Conservation (phyloP, 2,797 vertebrate species). For the Neostethus bicornis region DNA sequence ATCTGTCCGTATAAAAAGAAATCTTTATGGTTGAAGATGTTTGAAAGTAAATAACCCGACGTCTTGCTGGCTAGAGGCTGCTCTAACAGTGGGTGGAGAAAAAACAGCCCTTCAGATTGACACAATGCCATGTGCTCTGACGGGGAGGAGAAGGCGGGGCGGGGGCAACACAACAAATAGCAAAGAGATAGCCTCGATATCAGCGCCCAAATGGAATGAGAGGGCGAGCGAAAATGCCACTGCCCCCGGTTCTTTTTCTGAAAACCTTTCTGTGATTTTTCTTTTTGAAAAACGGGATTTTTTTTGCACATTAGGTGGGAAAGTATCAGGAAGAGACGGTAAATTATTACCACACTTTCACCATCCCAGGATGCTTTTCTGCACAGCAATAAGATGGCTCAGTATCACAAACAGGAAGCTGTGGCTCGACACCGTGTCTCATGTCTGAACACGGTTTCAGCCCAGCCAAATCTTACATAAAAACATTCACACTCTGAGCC, state of each 20-base stretch:
- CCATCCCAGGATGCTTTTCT: slow-evolving; percentile 32
- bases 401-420: slow-evolving; percentile 84
- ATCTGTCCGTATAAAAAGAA: slow-evolving; percentile 43
- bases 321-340: slow-evolving; percentile 51
- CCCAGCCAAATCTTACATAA: slow-evolving; percentile 85
- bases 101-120: slow-evolving; percentile 72
- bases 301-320: slow-evolving; percentile 40
- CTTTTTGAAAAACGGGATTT: slow-evolving; percentile 50
- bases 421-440: slow-evolving; percentile 82
- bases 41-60: slow-evolving; percentile 70
- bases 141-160: slow-evolving; percentile 68
- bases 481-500: slow-evolving; percentile 58
- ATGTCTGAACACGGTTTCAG: slow-evolving; percentile 89
- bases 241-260: slow-evolving; percentile 67
- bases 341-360: slow-evolving; percentile 54
- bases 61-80: slow-evolving; percentile 60
- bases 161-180: slow-evolving; percentile 65
- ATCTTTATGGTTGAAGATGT: slow-evolving; percentile 63
- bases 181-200: slow-evolving; percentile 74
- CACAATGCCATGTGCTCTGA: slow-evolving; percentile 72
- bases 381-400: slow-evolving; percentile 72
- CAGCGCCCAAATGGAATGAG: slow-evolving; percentile 69
- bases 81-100: slow-evolving; percentile 69
- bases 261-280: slow-evolving; percentile 34
- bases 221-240: slow-evolving; percentile 73